Base-by-base conservation (phyloP, 2,113 vertebrate genomes). In the Noctilio leporinus region DNA sequence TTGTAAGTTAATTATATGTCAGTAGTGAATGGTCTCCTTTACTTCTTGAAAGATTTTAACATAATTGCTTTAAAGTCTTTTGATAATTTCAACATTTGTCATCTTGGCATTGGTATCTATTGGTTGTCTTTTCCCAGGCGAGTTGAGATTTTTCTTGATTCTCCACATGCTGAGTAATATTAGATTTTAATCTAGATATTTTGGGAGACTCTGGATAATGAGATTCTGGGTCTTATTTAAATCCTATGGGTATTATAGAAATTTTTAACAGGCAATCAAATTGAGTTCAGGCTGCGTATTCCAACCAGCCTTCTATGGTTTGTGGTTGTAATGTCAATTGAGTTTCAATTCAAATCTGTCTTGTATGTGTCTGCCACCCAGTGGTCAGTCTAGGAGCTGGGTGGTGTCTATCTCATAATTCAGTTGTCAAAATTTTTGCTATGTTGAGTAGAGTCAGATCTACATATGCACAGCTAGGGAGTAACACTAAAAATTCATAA, bases 141-240 rank as follows among this genome's bases (percentile, higher is more conserved):
- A 73, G 26, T 69, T 95, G 72, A 94, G 49, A 16, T 40, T 85
- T 75, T 85, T 76, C 38, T 47, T 91, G n/a, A 20, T 88, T 83
- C 9, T 65, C 15, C 51, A 4, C 65, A 47, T 65, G 33, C 47
- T 93, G 47, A 77, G 26, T 86, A 70, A 91, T 80, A 87, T 51
- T 93, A 76, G 19, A 85, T 95, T 96, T 93, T 65, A 62, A 78
- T 24, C 35, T 91, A 64, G 28, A 67, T 38, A 67, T 73, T 95
- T 91, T 65, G 38, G 55, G 40, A 91, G 81, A 80, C 38, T 72
- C 51, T 72, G 19, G 10, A 38, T 77, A 86, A 51, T 69, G n/a
- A 90, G 17, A 86, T 59, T 91, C 64, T 91, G 78, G 12, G 12
- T 91, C 28, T 77, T 83, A 10, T 87, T 72, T 57, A 77, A 67